phyloP scores from a whole-genome alignment of 2,888 invertebrate species.

The Alentia gelatinosa region DNA sequence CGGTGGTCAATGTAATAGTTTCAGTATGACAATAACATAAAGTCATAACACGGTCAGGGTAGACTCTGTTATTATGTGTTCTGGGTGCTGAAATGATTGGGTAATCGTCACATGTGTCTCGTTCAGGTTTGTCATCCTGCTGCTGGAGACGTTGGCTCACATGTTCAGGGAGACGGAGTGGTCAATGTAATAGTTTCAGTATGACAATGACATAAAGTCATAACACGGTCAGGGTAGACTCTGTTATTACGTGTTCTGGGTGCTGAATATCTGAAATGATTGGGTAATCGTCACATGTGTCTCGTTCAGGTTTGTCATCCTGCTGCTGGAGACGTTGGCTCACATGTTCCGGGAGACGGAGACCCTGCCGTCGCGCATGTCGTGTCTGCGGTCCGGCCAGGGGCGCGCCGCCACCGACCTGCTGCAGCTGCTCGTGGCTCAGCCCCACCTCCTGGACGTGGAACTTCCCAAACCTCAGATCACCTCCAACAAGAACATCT shows the following conservation, averaged over 20 bases:
- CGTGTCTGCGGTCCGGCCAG: conserved; percentile 72
- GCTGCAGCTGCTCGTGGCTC: conserved; percentile 67
- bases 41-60: conserved; percentile 74
- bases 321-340: conserved; percentile 73
- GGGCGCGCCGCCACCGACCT: conserved; percentile 73
- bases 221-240: conserved; percentile 73
- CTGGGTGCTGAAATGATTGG: no score
- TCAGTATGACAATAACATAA: no score
- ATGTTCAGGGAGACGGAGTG: conserved; percentile 79
- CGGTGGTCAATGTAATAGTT: conserved; percentile 72
- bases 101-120: background rate
- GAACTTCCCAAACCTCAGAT: background rate
- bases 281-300: background rate
- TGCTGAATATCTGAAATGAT: no score
- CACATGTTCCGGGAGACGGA: conserved; percentile 79
- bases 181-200: conserved; percentile 70
- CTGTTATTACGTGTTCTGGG: no score
- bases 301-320: conserved; percentile 63
- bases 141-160: conserved; percentile 73
- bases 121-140: conserved; percentile 65
- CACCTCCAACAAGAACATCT: background rate
- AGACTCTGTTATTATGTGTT: no score
- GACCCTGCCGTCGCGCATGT: conserved; percentile 72
- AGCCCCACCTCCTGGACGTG: background rate
- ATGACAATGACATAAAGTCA: no score